Evolutionary conservation across 1,140 invertebrate genomes (phyloP).

Genomic region (Papilio glaucus): DNA sequence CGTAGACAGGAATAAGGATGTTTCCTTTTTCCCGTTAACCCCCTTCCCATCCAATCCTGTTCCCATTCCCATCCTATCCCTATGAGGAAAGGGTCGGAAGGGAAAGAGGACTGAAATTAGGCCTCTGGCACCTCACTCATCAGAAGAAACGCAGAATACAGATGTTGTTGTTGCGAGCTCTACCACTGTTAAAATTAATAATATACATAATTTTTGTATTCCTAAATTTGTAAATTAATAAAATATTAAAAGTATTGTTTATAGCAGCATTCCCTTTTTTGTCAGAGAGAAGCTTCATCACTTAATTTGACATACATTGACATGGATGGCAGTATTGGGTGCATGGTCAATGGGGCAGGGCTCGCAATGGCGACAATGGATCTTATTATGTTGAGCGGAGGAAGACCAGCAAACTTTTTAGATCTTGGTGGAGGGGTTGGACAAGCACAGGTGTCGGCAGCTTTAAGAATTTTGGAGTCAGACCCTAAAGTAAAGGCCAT

Average conservation of each 20-base stretch:
- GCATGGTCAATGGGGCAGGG: slow-evolving; percentile 97
- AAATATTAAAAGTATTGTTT: slow-evolving; percentile 23
- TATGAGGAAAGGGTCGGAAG: no score
- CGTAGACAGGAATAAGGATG: no score
- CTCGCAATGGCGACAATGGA: slow-evolving; percentile 99
- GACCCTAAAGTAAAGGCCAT: slow-evolving; percentile 97
- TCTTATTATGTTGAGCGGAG: slow-evolving; percentile 97
- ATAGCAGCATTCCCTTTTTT: slow-evolving; percentile 16
- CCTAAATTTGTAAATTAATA: neutral
- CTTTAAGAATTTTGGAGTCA: slow-evolving; percentile 96
- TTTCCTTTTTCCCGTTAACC: no score
- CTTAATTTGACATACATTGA: slow-evolving; percentile 98
- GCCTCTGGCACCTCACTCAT: no score
- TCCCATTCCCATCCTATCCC: no score
- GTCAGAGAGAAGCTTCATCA: slow-evolving; percentile 90
- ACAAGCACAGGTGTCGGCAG: slow-evolving; percentile 95
- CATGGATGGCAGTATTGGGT: slow-evolving; percentile 99
- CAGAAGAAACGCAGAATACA: no score
- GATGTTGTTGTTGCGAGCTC: no score
- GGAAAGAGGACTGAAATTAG: no score
- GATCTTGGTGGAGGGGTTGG: slow-evolving; percentile 98
- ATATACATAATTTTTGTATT: neutral
- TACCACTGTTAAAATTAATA: no score
- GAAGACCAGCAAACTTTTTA: slow-evolving; percentile 97
- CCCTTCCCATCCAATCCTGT: no score